phyloP scores from a whole-genome alignment of 2,888 invertebrate genomes.

The Sepioteuthis lessoniana region DNA sequence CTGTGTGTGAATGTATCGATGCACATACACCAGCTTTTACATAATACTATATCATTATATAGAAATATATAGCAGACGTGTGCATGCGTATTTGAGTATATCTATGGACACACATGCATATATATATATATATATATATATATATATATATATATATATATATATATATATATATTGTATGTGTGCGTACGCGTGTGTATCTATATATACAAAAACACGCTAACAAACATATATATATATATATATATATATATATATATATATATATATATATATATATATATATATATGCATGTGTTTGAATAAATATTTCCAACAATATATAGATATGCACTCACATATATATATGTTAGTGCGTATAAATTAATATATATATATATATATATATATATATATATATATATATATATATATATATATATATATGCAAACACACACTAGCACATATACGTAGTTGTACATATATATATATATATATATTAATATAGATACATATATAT shows the following conservation, averaged over 20 bases:
- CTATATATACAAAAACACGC: background rate
- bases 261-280: conserved; percentile 39
- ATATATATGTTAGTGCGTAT: no score
- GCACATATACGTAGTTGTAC: background rate
- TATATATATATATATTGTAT: background rate
- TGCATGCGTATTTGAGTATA: background rate
- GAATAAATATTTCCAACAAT: no score
- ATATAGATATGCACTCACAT: no score
- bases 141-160: conserved; percentile 3
- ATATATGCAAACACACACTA: background rate
- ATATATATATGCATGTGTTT: background rate
- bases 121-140: background rate
- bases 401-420: background rate
- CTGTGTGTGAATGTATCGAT: conserved; percentile 4
- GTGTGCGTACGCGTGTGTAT: background rate
- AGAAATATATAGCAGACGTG: background rate
- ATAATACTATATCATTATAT: background rate
- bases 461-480: conserved; percentile 34
- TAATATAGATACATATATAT: background rate
- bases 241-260: conserved; percentile 41
- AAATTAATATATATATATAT: background rate
- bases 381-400: conserved; percentile 6
- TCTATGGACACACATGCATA: background rate
- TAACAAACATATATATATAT: background rate
- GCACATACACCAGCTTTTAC: background rate